Evolutionary conservation across 2,113 vertebrate species (phyloP), one percentile per base, ranked within the genome.

Genomic region (Illadopsis cleaveri): DNA sequence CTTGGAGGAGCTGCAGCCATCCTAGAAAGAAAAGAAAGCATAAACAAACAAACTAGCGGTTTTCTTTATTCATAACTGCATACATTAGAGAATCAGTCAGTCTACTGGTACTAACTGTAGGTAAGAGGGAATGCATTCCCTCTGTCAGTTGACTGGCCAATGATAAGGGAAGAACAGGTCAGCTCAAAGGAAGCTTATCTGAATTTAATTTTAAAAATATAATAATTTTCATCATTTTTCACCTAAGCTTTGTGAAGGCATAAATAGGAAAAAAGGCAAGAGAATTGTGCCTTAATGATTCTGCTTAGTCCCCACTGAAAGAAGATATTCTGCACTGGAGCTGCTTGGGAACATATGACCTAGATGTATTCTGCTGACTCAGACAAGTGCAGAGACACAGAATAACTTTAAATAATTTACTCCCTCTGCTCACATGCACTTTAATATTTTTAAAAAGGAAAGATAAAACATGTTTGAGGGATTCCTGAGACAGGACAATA

Each of bases 1-100:
- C 98, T 98, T 45, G 98, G 98, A 57, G 98, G 98, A 91, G 98
- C 97, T 45, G 68, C 91, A 70, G 97, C 96, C 98, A 98, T 98
- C 93, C 98, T 98, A 93, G 64, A 98, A 93, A 42, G 38, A 12
- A 75, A 90, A 62, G 38, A 38, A 89, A 50, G 37, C 50, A n/a
- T 10, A 45, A 81, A 78, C 21, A 82, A 86, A 69, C 8, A 56
- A 60, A 53, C 3, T 6, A 64, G 18, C 15, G 21, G 5, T 4
- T 0, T 71, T 77, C 40, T 12, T 40, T 11, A 62, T n/a, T 80
- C 30, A 12, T 19, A 70, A 35, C 7, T 73, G 42, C 25, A 47
- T 18, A 38, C 8, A 24, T 28, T 30, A 53, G 40, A 56, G 69
- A 60, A 75, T 27, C 15, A 54, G 65, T 82, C 60, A 13, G 35